Evolutionary conservation across 2,113 vertebrate genomes (phyloP).

Genomic region (Aphyosemion australe): DNA sequence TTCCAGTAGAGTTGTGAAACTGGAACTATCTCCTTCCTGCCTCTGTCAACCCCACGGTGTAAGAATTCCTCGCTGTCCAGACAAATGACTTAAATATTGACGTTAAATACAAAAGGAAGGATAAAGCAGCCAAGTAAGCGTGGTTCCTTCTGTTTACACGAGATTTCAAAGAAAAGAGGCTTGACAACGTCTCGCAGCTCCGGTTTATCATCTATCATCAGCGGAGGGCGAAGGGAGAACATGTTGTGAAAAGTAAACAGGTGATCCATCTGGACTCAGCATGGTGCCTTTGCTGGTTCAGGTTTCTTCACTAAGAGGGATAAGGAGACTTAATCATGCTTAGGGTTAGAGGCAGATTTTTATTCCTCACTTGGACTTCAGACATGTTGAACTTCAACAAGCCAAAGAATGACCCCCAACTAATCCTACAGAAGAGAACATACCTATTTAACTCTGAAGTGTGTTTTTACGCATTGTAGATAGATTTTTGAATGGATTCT

Average conservation of each 20-base stretch:
- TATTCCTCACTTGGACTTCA: neutral
- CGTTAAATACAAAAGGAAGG: slow-evolving; percentile 62
- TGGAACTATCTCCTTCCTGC: slow-evolving; percentile 69
- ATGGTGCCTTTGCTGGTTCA: slow-evolving; percentile 19
- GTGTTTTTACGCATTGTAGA: no score
- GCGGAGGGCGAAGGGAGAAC: slow-evolving; percentile 30
- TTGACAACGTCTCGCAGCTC: slow-evolving; percentile 25
- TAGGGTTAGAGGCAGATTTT: slow-evolving; percentile 5
- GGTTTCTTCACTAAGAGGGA: slow-evolving; percentile 8
- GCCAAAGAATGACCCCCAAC: neutral
- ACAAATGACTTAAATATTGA: slow-evolving; percentile 77
- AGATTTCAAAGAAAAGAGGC: slow-evolving; percentile 40
- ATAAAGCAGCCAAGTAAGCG: slow-evolving; percentile 45
- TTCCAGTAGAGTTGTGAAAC: slow-evolving; percentile 51
- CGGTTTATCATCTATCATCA: slow-evolving; percentile 40
- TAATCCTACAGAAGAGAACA: no score
- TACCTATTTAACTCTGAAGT: no score
- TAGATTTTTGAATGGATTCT: no score
- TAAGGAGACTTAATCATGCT: slow-evolving; percentile 6
- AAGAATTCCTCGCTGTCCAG: slow-evolving; percentile 60
- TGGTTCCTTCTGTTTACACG: slow-evolving; percentile 14
- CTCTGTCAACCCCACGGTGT: slow-evolving; percentile 40
- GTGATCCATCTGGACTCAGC: slow-evolving; percentile 16
- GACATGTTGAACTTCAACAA: slow-evolving; percentile 2
- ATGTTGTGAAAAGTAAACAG: slow-evolving; percentile 30